These are phyloP conservation scores for Drosophila malerkotliana DNA, from an alignment of 1,140 invertebrate species.

Conservation along the genomic window DNA sequence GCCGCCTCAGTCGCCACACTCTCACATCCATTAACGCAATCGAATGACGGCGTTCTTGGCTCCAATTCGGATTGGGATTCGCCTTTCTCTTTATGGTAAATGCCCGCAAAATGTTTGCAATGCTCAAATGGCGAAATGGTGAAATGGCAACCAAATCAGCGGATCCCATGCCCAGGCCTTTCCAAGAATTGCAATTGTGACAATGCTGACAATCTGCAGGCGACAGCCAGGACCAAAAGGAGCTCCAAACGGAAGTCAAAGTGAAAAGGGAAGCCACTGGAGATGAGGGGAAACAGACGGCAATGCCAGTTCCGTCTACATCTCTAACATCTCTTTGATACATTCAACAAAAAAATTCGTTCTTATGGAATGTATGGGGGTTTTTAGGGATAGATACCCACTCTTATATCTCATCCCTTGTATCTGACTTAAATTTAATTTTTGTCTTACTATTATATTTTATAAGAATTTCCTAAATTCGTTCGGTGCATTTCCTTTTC, in stretches of 20 bases:
- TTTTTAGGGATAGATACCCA: not conserved
- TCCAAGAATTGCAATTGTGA: slow-evolving; percentile 74
- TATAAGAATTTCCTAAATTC: not conserved
- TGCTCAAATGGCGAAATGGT: slow-evolving; percentile 38
- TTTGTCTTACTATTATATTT: no score
- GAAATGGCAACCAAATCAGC: slow-evolving; percentile 75
- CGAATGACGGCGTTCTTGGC: slow-evolving; percentile 64
- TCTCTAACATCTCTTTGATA: slow-evolving; percentile 12
- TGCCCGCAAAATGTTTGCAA: slow-evolving; percentile 64
- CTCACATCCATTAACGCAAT: slow-evolving; percentile 65
- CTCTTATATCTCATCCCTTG: not conserved
- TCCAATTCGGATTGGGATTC: slow-evolving; percentile 26
- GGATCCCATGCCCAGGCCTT: slow-evolving; percentile 30
- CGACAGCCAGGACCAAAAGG: slow-evolving; percentile 56
- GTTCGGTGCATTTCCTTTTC: not conserved
- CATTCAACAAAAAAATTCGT: not conserved
- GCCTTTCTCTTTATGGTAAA: slow-evolving; percentile 62
- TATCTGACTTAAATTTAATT: not conserved
- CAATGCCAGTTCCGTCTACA: slow-evolving; percentile 39
- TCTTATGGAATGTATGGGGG: not conserved
- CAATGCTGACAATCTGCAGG: slow-evolving; percentile 79
- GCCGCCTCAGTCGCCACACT: slow-evolving; percentile 12
- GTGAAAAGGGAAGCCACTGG: slow-evolving; percentile 17
- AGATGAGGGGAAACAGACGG: slow-evolving; percentile 61
- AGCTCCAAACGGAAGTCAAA: slow-evolving; percentile 17